Conservation (phyloP, 2,888 invertebrate species). For the Tinea pellionella region DNA sequence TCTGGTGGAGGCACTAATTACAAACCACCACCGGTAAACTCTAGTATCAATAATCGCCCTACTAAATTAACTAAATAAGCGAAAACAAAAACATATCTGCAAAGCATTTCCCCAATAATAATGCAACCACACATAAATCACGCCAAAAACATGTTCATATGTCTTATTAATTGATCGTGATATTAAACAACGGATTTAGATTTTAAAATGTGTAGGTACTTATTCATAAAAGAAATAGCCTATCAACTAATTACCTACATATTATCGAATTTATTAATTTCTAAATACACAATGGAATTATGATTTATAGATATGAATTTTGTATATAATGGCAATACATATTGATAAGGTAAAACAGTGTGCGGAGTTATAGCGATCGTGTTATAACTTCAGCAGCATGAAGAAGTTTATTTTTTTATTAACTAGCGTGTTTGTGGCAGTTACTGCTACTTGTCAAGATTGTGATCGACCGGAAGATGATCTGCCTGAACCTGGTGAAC, state of each 20-base stretch:
- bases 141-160: not conserved
- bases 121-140: too few species aligned
- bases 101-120: too few species aligned
- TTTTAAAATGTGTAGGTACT: not conserved
- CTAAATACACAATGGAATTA: not conserved
- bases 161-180: not conserved
- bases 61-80: too few species aligned
- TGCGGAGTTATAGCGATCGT: not conserved
- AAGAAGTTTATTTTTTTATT: not conserved
- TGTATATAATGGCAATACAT: not conserved
- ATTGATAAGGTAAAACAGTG: not conserved
- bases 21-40: too few species aligned
- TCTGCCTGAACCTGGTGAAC: conserved; percentile 40
- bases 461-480: conserved; percentile 7
- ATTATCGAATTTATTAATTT: not conserved
- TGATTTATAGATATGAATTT: not conserved
- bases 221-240: not conserved
- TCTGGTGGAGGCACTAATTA: too few species aligned
- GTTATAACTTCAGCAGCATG: not conserved
- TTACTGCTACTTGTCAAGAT: not conserved
- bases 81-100: too few species aligned
- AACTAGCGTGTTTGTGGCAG: not conserved
- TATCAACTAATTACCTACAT: not conserved
- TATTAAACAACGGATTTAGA: not conserved
- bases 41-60: too few species aligned